Percentiles rank a stretch among this genome's conserved stretches.
Conservation (phyloP, 2,113 vertebrate species). For the Gasterosteus aculeatus region DNA sequence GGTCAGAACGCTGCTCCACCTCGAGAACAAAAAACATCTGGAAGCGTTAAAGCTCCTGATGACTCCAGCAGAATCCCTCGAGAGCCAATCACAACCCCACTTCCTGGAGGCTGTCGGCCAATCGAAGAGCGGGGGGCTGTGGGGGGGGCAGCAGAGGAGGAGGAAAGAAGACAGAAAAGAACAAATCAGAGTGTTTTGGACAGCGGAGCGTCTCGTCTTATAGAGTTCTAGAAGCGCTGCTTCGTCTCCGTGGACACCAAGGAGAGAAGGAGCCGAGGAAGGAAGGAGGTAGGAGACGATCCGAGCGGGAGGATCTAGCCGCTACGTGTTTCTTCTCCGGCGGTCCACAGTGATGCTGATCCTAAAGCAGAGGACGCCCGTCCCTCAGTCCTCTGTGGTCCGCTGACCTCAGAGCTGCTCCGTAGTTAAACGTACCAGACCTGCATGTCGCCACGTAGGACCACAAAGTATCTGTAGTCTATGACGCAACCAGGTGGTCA, state of each 20-base stretch:
- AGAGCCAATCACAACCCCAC: constrained; percentile 57
- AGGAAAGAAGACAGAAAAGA: constrained; percentile 12
- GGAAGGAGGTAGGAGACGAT: constrained; percentile 55
- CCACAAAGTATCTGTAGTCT: too few species aligned
- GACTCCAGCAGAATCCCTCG: constrained; percentile 63
- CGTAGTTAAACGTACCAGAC: too few species aligned
- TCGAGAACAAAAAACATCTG: constrained; percentile 86
- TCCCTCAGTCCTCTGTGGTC: background rate
- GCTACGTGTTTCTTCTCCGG: background rate
- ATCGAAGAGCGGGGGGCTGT: constrained; percentile 25
- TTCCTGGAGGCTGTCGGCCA: constrained; percentile 50
- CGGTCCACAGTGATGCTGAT: background rate
- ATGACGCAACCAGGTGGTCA: too few species aligned
- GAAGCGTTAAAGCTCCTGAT: constrained; percentile 66
- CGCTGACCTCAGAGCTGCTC: too few species aligned
- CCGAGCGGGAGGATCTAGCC: background rate
- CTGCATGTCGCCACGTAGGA: too few species aligned
- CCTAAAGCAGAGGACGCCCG: background rate
- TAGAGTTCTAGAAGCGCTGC: background rate
- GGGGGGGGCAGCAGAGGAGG: background rate
- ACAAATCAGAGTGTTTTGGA: background rate
- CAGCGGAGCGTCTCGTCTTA: background rate
- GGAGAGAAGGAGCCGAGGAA: constrained; percentile 10
- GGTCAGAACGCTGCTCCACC: constrained; percentile 83
- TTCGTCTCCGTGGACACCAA: background rate